Conservation (phyloP, 2,113 vertebrate species). For the Channa maculata region DNA sequence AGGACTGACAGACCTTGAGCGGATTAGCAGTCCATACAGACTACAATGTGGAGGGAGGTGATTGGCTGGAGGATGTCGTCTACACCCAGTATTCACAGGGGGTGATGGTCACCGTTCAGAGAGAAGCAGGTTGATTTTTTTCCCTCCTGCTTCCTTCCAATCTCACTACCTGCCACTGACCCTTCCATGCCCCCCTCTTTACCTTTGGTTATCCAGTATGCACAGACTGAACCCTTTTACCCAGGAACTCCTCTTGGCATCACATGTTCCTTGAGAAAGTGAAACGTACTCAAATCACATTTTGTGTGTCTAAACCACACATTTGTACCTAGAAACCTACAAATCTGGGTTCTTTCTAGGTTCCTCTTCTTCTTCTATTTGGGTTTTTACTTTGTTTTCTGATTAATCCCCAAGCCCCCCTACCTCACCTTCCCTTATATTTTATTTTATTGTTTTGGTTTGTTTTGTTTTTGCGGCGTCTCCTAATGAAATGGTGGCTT, state of each 20-base stretch:
- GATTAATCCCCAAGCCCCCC: conserved; percentile 24
- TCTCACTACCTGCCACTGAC: conserved; percentile 25
- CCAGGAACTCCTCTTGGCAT: conserved; percentile 55
- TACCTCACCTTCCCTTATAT: neutral
- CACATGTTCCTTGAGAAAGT: conserved; percentile 54
- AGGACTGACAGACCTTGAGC: conserved; percentile 33
- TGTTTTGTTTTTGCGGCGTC: conserved; percentile 76
- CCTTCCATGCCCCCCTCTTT: neutral
- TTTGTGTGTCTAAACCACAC: conserved; percentile 46
- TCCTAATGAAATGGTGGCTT: conserved; percentile 71
- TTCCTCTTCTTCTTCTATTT: conserved; percentile 51
- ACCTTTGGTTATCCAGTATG: conserved; percentile 60
- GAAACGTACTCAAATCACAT: conserved; percentile 55
- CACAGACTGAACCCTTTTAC: conserved; percentile 64
- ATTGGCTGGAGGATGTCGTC: neutral
- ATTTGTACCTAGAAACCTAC: conserved; percentile 56
- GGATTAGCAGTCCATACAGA: neutral
- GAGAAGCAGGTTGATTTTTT: neutral
- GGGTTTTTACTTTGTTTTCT: conserved; percentile 41
- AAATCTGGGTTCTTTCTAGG: conserved; percentile 53
- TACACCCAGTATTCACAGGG: conserved; percentile 5
- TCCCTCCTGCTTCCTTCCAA: conserved; percentile 22
- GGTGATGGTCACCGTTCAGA: conserved; percentile 19
- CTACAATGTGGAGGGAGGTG: conserved; percentile 23
- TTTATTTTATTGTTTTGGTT: conserved; percentile 21